phyloP scores from a whole-genome alignment of 2,888 invertebrate genomes.

The Netelia melanura region DNA sequence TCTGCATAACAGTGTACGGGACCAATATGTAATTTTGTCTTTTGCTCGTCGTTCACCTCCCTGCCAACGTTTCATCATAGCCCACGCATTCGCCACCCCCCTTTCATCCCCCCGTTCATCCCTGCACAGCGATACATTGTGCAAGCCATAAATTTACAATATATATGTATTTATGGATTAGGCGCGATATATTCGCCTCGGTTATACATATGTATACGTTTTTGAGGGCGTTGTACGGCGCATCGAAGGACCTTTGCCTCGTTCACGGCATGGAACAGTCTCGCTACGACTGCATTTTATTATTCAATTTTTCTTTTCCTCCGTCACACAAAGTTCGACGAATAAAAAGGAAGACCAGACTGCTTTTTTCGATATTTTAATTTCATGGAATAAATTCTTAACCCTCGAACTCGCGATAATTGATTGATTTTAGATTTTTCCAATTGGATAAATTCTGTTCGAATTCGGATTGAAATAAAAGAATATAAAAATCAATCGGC shows the following conservation, averaged over 20 bases:
- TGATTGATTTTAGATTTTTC: no score
- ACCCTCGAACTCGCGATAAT: no score
- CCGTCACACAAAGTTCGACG: slow-evolving; percentile 44
- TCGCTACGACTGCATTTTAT: slow-evolving; percentile 51
- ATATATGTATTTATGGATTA: slow-evolving; percentile 76
- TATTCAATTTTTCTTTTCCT: slow-evolving; percentile 42
- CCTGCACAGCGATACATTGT: slow-evolving; percentile 61
- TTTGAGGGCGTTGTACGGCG: slow-evolving; percentile 49
- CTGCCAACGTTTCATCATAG: slow-evolving; percentile 45
- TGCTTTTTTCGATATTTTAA: no score
- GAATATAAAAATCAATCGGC: slow-evolving; percentile 11
- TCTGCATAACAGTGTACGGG: slow-evolving; percentile 60
- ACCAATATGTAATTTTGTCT: slow-evolving; percentile 72
- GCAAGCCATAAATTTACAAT: slow-evolving; percentile 73
- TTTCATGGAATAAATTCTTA: no score
- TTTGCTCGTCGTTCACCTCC: slow-evolving; percentile 24
- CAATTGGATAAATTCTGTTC: no score
- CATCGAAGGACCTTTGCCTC: slow-evolving; percentile 59
- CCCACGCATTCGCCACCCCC: slow-evolving; percentile 44
- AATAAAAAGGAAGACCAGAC: slow-evolving; percentile 13
- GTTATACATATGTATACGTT: slow-evolving; percentile 67
- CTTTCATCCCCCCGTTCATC: slow-evolving; percentile 28
- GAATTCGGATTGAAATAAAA: no score
- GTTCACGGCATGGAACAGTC: slow-evolving; percentile 7
- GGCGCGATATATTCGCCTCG: slow-evolving; percentile 51